Evolutionary conservation across 2,888 invertebrate genomes (phyloP).

Genomic region (Drosophila barbarae): DNA sequence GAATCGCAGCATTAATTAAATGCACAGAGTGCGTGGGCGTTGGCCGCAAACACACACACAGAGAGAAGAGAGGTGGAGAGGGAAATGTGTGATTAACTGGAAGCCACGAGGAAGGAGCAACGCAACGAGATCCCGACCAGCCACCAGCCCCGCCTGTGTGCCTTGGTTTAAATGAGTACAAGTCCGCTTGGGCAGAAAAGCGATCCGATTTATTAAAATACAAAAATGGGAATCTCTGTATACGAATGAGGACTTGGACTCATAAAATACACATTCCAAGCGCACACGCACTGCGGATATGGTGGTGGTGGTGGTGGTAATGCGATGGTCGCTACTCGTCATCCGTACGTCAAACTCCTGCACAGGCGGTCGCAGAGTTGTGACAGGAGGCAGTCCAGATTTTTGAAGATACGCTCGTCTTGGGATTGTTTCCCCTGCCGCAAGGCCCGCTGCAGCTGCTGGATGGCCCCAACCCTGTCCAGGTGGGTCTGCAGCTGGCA

Average conservation of each 20-base stretch:
- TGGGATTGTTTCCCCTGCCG: background rate
- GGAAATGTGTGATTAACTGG: slow-evolving; percentile 25
- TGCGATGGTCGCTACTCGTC: background rate
- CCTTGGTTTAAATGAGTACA: slow-evolving; percentile 17
- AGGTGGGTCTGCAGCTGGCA: slow-evolving; percentile 12
- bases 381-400: slow-evolving; percentile 15
- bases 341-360: background rate
- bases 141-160: slow-evolving; percentile 3
- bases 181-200: slow-evolving; percentile 13
- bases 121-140: background rate
- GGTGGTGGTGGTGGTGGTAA: background rate
- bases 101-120: slow-evolving; percentile 4
- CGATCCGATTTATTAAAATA: slow-evolving; percentile 16
- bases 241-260: slow-evolving; percentile 11
- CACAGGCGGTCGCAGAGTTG: slow-evolving; percentile 26
- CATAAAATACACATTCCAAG: slow-evolving; percentile 5
- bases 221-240: slow-evolving; percentile 3
- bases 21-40: slow-evolving; percentile 27
- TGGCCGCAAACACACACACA: slow-evolving; percentile 1
- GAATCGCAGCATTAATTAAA: slow-evolving; percentile 59
- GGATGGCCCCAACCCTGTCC: slow-evolving; percentile 38
- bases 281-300: background rate
- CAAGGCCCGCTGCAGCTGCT: slow-evolving; percentile 31
- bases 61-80: background rate
- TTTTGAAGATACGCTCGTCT: background rate